Conservation (phyloP, 2,797 vertebrate species). For the Rhinoraja longicauda region DNA sequence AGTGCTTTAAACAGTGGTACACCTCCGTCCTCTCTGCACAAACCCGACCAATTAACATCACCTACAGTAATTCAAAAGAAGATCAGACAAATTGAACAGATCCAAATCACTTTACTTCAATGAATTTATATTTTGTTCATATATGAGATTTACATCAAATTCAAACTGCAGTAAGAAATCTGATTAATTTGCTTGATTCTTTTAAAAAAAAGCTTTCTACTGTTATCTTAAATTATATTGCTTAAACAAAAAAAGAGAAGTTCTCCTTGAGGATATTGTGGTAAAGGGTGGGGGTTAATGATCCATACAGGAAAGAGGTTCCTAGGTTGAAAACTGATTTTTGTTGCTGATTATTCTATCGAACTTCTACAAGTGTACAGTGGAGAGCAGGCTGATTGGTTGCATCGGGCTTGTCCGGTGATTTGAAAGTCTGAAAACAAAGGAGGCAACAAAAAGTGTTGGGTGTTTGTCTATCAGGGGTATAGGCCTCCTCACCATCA, state of each 20-base stretch:
- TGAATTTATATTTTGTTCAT: not conserved
- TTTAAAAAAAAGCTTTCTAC: not conserved
- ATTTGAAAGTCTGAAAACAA: too few species aligned
- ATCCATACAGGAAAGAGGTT: not conserved
- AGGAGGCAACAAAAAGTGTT: too few species aligned
- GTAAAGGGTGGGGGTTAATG: not conserved
- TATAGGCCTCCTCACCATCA: too few species aligned
- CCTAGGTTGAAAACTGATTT: not conserved
- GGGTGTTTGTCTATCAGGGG: too few species aligned
- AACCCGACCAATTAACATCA: conserved; percentile 59
- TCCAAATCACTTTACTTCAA: not conserved
- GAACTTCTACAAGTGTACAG: too few species aligned
- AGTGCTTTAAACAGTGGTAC: conserved; percentile 73
- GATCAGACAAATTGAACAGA: conserved; percentile 43
- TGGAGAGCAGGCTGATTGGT: too few species aligned
- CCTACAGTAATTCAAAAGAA: conserved; percentile 49
- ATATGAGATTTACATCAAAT: not conserved
- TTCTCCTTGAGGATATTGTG: not conserved
- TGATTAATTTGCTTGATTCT: not conserved
- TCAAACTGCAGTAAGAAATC: not conserved
- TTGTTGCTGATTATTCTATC: too few species aligned
- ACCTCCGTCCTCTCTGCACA: conserved; percentile 66
- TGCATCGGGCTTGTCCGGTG: too few species aligned
- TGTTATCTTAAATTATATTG: not conserved
- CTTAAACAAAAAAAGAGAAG: not conserved